Conservation (phyloP, 2,113 vertebrate genomes). For the Chlorodrepanis virens region DNA sequence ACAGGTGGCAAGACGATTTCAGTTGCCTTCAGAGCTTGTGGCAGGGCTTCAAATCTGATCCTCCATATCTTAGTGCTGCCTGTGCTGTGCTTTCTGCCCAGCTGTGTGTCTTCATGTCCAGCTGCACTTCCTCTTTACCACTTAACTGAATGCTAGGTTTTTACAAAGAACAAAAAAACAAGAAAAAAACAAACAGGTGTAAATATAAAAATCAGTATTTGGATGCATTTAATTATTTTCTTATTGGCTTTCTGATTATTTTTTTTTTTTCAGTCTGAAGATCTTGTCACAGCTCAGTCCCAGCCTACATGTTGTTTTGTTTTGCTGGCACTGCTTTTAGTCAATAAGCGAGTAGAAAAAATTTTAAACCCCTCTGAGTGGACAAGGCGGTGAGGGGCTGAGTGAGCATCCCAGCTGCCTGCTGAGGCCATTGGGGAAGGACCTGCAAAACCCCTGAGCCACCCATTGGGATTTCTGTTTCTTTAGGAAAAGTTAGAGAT, state of each 20-base stretch:
- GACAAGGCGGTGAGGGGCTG: neutral
- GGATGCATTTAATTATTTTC: neutral
- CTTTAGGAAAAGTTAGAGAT: neutral
- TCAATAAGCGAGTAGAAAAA: neutral
- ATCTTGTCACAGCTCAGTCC: neutral
- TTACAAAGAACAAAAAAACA: neutral
- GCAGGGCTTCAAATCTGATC: neutral
- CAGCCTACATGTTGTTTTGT: neutral
- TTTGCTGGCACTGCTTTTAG: neutral
- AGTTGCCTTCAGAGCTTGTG: neutral
- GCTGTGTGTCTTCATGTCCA: accelerated
- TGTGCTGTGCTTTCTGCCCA: accelerated
- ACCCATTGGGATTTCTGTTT: neutral
- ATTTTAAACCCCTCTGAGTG: neutral
- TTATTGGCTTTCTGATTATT: neutral
- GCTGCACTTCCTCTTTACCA: neutral
- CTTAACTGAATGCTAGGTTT: neutral
- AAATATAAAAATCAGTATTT: neutral
- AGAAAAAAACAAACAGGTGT: neutral
- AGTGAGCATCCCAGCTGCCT: neutral
- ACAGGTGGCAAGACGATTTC: neutral
- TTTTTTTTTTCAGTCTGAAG: neutral
- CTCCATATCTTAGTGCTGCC: neutral
- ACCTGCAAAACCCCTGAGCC: neutral
- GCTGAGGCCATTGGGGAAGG: neutral